Base-by-base conservation (phyloP, 2,797 vertebrate species). In the Salmo trutta region DNA sequence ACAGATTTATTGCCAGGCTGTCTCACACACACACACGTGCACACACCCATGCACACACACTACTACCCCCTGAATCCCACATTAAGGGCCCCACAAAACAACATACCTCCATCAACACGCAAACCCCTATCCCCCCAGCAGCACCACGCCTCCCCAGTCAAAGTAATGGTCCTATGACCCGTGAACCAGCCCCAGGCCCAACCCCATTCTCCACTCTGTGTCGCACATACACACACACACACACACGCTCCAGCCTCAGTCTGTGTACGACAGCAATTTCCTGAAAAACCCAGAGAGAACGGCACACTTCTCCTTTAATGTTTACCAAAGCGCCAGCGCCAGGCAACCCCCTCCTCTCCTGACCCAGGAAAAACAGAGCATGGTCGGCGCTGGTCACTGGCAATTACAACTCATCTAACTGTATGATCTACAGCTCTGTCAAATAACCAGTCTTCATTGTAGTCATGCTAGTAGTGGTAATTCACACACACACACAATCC, bases 231-330 rank as follows among this genome's bases (percentile, higher is more conserved):
- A 16, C 12, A 19, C 53, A 54, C 41, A 41, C 36, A 47, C 87
- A 59, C n/a, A n/a, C n/a, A n/a, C n/a, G n/a, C 84, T 87, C 86
- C 86, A 82, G 90, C 91, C 90, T 85, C 93, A 90, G 91, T 95
- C 92, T 91, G 91, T 95, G 93, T 94, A 95, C 90, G 91, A 95
- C 91, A 91, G 91, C 88, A 92, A 95, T 97, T 97, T 97, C 94
- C 95, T 95, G 88, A 96, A 95, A 95, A 97, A 96, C 95, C 93
- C 87, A 80, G 88, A 91, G 90, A 91, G 88, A 95, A 93, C 78
- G 88, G 87, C 88, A 93, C 93, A 92, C 93, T 95, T 94, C 88
- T 92, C 91, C 91, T 94, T 96, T 95, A 91, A 93, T 94, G 93
- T 91, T 77, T 78, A 83, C 81, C 78, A 82, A 87, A 79, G 82